These are phyloP conservation scores for Kuschelorhynchus macadamiae DNA, from an alignment of 2,888 invertebrate species.

Conservation along the genomic window DNA sequence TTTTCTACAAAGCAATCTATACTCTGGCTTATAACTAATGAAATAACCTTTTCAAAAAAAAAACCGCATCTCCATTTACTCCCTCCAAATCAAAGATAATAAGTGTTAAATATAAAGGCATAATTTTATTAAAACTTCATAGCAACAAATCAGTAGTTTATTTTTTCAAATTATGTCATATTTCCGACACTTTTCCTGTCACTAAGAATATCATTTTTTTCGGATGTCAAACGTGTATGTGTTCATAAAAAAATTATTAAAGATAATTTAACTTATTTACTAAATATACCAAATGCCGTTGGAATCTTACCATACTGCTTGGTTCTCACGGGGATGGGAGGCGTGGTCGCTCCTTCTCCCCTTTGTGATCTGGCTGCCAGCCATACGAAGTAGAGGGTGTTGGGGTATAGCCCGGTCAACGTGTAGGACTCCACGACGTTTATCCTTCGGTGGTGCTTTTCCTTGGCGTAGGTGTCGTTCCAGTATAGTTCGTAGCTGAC, in stretches of 20 bases:
- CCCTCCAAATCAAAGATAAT: too few relatives aligned
- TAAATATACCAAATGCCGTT: conserved; percentile 6
- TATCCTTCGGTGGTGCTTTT: conserved; percentile 87
- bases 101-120: too few relatives aligned
- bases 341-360: conserved; percentile 96
- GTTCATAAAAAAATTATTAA: conserved; percentile 35
- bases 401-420: conserved; percentile 92
- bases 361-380: conserved; percentile 93
- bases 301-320: conserved; percentile 95
- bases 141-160: too few relatives aligned
- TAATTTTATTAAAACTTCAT: too few relatives aligned
- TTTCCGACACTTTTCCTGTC: conserved; percentile 1
- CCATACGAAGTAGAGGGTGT: conserved; percentile 97
- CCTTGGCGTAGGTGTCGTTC: conserved; percentile 96
- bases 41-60: too few relatives aligned
- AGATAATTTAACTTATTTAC: not conserved
- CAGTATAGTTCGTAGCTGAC: conserved; percentile 96
- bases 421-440: conserved; percentile 88
- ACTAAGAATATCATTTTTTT: conserved; percentile 4
- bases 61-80: too few relatives aligned
- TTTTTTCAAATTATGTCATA: too few relatives aligned
- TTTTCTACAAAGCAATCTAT: too few relatives aligned
- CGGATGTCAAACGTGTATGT: conserved; percentile 56
- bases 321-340: conserved; percentile 93
- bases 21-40: too few relatives aligned